phyloP scores from a whole-genome alignment of 2,113 vertebrate genomes.

The Climacteris rufus region DNA sequence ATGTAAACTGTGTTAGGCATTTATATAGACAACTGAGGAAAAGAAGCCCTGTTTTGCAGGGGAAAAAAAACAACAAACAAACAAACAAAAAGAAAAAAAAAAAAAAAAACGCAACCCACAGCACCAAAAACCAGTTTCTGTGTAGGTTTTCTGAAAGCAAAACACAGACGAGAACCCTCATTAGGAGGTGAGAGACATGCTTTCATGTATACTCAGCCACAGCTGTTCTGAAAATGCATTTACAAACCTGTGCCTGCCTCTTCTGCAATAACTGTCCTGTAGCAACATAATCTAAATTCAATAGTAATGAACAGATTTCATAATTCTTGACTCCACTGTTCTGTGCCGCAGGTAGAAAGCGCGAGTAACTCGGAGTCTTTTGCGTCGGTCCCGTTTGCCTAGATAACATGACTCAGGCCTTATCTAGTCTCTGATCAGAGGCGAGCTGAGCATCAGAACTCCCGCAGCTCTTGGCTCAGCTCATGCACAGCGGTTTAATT shows the following conservation, averaged over 20 bases:
- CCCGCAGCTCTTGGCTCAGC: no score
- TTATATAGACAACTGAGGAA: not conserved
- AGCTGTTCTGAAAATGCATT: not conserved
- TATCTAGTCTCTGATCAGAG: no score
- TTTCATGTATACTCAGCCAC: not conserved
- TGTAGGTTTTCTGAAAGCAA: not conserved
- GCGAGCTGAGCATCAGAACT: no score
- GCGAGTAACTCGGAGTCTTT: no score
- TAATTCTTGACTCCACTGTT: not conserved
- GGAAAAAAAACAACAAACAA: no score
- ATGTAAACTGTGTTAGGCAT: rapidly evolving
- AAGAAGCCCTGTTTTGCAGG: not conserved
- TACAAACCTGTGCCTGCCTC: not conserved
- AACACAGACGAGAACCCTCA: not conserved
- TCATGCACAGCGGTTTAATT: no score
- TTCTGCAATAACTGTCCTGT: not conserved
- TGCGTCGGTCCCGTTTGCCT: no score
- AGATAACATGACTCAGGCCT: no score
- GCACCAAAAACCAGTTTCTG: no score
- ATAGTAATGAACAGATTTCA: not conserved
- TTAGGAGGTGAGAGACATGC: not conserved
- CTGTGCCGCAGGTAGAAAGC: no score
- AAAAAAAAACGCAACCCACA: no score
- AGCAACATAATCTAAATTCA: not conserved
- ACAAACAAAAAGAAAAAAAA: no score